Evolutionary conservation across 35 echinoderm and acorn worm species (phyloP).

Genomic region (Holothuria glaberrima): DNA sequence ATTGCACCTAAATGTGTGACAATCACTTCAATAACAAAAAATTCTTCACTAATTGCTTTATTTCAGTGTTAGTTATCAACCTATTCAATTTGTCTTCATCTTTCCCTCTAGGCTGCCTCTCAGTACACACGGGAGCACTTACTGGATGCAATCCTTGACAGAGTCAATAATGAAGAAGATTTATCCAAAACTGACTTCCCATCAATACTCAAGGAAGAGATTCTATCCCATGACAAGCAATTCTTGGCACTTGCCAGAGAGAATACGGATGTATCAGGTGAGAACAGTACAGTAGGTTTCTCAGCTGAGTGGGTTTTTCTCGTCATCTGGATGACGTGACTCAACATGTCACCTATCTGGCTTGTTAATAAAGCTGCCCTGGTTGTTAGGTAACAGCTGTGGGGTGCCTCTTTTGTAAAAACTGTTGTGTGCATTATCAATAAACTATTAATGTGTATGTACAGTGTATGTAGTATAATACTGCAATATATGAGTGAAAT

Average conservation of each 20-base stretch:
- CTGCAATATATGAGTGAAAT: too few species aligned
- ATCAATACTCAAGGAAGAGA: conserved; percentile 88
- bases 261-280: conserved; percentile 90
- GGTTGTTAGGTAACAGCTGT: background rate
- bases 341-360: background rate
- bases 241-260: conserved; percentile 79
- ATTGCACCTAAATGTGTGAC: background rate
- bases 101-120: conserved; percentile 83
- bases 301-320: background rate
- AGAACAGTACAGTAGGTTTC: background rate
- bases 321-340: background rate
- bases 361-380: background rate
- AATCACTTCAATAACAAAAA: background rate
- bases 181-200: conserved; percentile 62
- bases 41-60: background rate
- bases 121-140: conserved; percentile 84
- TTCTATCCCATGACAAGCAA: conserved; percentile 77
- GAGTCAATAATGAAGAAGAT: conserved; percentile 54
- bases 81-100: background rate
- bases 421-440: too few species aligned
- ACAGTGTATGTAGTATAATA: too few species aligned
- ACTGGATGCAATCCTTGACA: conserved; percentile 75
- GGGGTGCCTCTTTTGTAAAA: background rate
- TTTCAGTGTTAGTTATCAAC: background rate
- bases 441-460: too few species aligned